Percentiles rank a stretch among this genome's conserved stretches.
Conservation (phyloP, 2,113 vertebrate genomes). For the Urocitellus parryii region DNA sequence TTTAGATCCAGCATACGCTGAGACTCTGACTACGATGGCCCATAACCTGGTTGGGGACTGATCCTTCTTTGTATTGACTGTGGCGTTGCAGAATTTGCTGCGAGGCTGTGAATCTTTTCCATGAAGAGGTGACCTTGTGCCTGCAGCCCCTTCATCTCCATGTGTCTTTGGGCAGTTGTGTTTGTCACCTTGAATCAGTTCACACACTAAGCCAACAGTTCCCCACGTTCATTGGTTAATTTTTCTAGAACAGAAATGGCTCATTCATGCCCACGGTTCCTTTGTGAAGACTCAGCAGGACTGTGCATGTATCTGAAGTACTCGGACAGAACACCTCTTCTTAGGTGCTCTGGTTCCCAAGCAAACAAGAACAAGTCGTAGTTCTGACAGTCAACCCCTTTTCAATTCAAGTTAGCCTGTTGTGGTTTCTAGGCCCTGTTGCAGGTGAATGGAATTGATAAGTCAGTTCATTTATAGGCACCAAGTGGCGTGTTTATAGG, state of each 20-base stretch:
- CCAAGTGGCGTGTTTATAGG: background rate
- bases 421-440: background rate
- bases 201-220: background rate
- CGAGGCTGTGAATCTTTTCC: background rate
- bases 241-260: background rate
- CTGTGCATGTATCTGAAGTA: background rate
- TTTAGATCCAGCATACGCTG: background rate
- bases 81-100: too few relatives aligned
- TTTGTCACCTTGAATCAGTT: background rate
- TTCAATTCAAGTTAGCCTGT: background rate
- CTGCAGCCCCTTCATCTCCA: rapidly evolving
- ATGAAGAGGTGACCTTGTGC: background rate
- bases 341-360: background rate
- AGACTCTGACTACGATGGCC: background rate
- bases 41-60: background rate
- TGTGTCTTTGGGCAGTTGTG: rapidly evolving
- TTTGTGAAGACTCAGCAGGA: background rate
- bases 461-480: background rate
- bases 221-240: background rate
- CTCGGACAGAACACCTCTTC: background rate
- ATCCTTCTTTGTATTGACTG: background rate
- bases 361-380: background rate
- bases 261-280: background rate
- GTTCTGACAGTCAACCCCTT: background rate
- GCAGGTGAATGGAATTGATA: background rate